Base-by-base conservation (phyloP, 2,797 vertebrate genomes). In the Limnodromus scolopaceus region DNA sequence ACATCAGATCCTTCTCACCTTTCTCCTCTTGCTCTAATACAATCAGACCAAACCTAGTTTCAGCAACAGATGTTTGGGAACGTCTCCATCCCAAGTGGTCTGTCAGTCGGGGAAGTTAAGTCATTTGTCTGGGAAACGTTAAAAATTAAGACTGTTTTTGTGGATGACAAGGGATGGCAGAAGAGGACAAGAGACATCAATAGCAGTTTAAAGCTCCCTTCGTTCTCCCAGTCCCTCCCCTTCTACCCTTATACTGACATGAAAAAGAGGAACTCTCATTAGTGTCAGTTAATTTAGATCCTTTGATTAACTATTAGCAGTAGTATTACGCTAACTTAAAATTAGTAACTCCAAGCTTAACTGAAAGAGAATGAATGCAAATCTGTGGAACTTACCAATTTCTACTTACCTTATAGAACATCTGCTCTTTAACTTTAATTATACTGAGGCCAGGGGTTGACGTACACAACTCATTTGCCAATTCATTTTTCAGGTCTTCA, bases 321-420 rank as follows among this genome's bases (percentile, higher is more conserved):
- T 14, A 41, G 16, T 36, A 39, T 23, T 49, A 60, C 1, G 6
- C 24, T 84, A 90, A 78, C 16, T 74, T 77, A 51, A n/a, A 71
- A 81, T 54, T 7, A 80, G 22, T 69, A 92, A 64, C 17, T 75
- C 25, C 13, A 54, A 46, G 20, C 60, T 80, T 92, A 76, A 89
- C 24, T 36, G 34, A 70, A 49, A 53, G 19, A 81, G 12, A 87
- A 81, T 10, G 2, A 90, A 71, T 11, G 11, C 11, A 94, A 12
- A 34, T 38, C 5, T 57, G 57, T 28, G 16, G 38, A 63, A 76
- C 8, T 51, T 14, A 15, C 6, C 9, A 30, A 38, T 38, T 64
- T 61, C 79, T 60, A 70, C 98, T 98, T 97, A 99, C 99, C 98
- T 99, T 99, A 98, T 99, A 99, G 96, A 99, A 98, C 77, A 98